Conservation (phyloP, 2,113 vertebrate genomes). For the Crotophaga sulcirostris region DNA sequence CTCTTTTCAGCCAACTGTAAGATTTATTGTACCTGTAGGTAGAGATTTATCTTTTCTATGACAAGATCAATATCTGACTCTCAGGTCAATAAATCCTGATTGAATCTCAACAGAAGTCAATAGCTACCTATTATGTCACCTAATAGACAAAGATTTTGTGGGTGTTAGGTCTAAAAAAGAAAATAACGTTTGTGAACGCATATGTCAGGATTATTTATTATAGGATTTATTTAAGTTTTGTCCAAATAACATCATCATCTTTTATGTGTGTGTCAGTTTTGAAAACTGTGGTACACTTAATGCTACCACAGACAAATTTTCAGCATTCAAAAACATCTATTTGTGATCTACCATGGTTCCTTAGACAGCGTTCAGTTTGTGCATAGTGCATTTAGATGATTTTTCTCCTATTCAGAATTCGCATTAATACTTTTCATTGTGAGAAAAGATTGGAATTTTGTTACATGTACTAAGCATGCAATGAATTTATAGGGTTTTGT, state of each 20-base stretch:
- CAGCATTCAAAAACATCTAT: neutral
- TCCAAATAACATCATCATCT: neutral
- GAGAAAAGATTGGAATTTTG: neutral
- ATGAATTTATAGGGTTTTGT: neutral
- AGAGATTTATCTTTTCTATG: slow-evolving; percentile 40
- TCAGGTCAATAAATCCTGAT: slow-evolving; percentile 33
- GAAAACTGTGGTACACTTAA: neutral
- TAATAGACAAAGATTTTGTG: neutral
- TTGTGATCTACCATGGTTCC: neutral
- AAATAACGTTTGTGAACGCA: neutral
- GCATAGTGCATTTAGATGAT: neutral
- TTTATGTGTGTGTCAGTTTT: neutral
- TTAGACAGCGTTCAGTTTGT: neutral
- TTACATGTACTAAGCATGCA: neutral
- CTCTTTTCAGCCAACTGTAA: neutral
- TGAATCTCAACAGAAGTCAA: slow-evolving; percentile 12
- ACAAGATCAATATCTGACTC: neutral
- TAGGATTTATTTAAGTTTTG: neutral
- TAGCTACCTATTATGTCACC: neutral
- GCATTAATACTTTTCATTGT: neutral
- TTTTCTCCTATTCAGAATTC: neutral
- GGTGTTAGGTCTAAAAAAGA: neutral
- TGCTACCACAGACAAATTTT: neutral
- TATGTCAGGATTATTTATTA: neutral
- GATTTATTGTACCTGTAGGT: slow-evolving; percentile 28